Evolutionary conservation across 2,888 invertebrate genomes (phyloP).

Genomic region (Melieria omissa): DNA sequence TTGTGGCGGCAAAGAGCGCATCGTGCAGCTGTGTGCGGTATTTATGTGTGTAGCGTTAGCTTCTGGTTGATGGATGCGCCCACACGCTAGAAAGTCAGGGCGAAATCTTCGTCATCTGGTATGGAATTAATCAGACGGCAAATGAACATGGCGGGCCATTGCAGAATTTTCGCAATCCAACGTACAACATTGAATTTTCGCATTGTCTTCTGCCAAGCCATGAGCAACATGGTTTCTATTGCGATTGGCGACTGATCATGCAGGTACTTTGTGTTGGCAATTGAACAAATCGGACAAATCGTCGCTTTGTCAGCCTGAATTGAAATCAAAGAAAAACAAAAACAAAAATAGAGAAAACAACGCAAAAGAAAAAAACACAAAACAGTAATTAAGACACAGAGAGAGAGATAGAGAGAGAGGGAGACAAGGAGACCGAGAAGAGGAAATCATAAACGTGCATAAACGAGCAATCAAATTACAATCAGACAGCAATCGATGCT

Average conservation of each 20-base stretch:
- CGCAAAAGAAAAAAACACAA: slow-evolving; percentile 42
- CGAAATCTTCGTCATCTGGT: slow-evolving; percentile 59
- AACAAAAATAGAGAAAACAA: slow-evolving; percentile 48
- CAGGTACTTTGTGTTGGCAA: slow-evolving; percentile 62
- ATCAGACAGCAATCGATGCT: no score
- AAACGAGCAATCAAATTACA: no score
- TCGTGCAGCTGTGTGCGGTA: neutral
- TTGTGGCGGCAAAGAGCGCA: no score
- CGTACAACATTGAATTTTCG: slow-evolving; percentile 57
- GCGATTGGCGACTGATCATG: slow-evolving; percentile 61
- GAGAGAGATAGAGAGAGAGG: slow-evolving; percentile 5
- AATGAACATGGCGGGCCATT: slow-evolving; percentile 63
- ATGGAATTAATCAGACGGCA: slow-evolving; percentile 62
- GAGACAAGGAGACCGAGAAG: no score
- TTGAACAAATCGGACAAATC: slow-evolving; percentile 60
- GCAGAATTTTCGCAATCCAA: slow-evolving; percentile 63
- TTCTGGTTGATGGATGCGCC: slow-evolving; percentile 36
- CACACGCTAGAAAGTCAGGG: slow-evolving; percentile 48
- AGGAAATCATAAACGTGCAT: no score
- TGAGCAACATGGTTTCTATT: slow-evolving; percentile 60
- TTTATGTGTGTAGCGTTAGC: slow-evolving; percentile 6
- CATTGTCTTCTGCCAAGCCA: slow-evolving; percentile 59
- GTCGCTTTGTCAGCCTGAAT: slow-evolving; percentile 55
- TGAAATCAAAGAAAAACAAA: slow-evolving; percentile 50
- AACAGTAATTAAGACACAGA: slow-evolving; percentile 14